These are phyloP conservation scores for Barypeithes pellucidus DNA, from an alignment of 2,888 invertebrate species.

Conservation along the genomic window DNA sequence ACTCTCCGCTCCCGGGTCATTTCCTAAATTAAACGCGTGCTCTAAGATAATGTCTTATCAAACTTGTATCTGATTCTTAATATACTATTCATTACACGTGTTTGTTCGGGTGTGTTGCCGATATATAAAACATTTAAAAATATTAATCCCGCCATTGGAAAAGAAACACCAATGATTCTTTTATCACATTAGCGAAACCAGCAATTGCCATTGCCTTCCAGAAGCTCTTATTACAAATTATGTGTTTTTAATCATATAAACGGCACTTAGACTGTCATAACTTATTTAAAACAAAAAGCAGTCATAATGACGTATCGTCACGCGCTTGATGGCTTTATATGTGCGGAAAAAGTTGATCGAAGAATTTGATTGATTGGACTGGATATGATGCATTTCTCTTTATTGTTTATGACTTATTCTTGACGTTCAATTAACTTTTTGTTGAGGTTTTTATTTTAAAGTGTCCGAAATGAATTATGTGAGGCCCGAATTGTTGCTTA, in stretches of 20 bases:
- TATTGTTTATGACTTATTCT: constrained; percentile 60
- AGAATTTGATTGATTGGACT: constrained; percentile 62
- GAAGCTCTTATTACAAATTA: no score
- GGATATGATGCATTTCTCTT: constrained; percentile 58
- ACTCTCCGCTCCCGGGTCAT: no score
- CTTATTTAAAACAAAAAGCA: constrained; percentile 55
- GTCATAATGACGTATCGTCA: constrained; percentile 62
- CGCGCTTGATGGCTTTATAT: constrained; percentile 58
- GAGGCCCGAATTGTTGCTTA: constrained; percentile 2
- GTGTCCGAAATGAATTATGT: constrained; percentile 16
- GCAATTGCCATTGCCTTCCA: no score
- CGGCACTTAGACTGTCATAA: constrained; percentile 58
- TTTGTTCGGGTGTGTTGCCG: no score
- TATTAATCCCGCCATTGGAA: no score
- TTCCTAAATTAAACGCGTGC: no score
- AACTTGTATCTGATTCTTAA: no score
- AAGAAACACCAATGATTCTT: no score
- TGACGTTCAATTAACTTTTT: constrained; percentile 51
- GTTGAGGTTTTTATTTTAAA: constrained; percentile 25
- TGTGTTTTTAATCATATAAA: constrained; percentile 9
- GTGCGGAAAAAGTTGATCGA: constrained; percentile 56
- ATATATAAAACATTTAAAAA: no score
- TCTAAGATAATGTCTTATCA: no score
- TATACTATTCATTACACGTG: no score
- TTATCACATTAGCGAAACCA: no score